Base-by-base conservation (phyloP, 2,797 vertebrate species). In the Florisuga fusca region DNA sequence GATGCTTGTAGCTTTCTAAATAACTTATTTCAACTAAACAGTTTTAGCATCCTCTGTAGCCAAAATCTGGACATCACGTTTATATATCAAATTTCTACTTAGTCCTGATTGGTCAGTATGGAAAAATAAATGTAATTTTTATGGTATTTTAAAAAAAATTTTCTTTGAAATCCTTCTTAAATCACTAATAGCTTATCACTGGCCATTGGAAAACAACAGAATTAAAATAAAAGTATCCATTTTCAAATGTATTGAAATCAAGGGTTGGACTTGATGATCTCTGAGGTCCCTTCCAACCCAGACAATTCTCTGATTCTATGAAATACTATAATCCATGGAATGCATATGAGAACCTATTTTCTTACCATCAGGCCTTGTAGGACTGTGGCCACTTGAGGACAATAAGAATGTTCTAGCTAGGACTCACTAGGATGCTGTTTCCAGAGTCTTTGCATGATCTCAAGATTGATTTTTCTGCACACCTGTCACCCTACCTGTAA, bases 1-100 rank as follows among this genome's bases (percentile, higher is more conserved):
- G 54, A 50, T 63, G 66, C 14, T 79, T 93, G 53, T 22, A 81
- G 76, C 9, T 75, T 94, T 66, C 36, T 41, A 89, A 94, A 95
- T 69, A 78, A 94, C 79, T 84, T 80, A 59, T 20, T 87, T 78
- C 38, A 83, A 31, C 27, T 64, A 76, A 90, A 46, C 57, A 64
- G 43, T 15, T 77, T 88, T 38, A 48, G 5, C 10, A 66, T 69
- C 20, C 63, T 84, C 67, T 72, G 13, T 31, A 53, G 7, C 21
- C n/a, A 66, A 51, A 72, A 80, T 3, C 26, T 50, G 3, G 54
- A 27, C 16, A 83, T 36, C 13, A 27, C 58, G 67, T 92, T 68
- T 51, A 59, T 4, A 34, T 6, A 41, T 29, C 36, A 81, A 62
- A 69, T 21, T 55, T 91, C 33, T 25, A 62, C 20, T 92, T 71